These are phyloP conservation scores for Neodiprion lecontei DNA, from an alignment of 1,140 invertebrate species.

Conservation along the genomic window DNA sequence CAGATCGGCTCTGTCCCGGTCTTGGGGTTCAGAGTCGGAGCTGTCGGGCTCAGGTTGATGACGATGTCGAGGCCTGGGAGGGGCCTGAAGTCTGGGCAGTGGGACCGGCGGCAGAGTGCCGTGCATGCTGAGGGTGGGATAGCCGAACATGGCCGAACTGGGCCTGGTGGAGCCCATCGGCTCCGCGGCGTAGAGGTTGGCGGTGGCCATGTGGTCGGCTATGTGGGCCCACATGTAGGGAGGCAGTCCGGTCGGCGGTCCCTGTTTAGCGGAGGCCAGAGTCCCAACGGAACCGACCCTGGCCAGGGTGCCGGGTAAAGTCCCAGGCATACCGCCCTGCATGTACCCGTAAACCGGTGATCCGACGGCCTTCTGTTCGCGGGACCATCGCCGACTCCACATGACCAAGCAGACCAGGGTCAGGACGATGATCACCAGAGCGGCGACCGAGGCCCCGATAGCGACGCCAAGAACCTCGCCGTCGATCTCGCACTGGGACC, in stretches of 20 bases:
- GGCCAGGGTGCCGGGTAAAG: conserved; percentile 51
- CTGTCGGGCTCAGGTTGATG: conserved; percentile 57
- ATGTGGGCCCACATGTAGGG: conserved; percentile 79
- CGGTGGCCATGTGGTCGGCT: conserved; percentile 81
- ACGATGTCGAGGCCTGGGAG: conserved; percentile 47
- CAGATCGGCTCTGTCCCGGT: conserved; percentile 77
- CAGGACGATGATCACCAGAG: conserved; percentile 85
- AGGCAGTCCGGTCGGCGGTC: conserved; percentile 53
- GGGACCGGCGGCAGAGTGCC: conserved; percentile 76
- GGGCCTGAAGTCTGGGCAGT: conserved; percentile 67
- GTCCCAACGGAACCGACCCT: conserved; percentile 61
- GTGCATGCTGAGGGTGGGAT: conserved; percentile 70
- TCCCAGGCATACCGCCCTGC: conserved; percentile 68
- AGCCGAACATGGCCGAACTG: conserved; percentile 82
- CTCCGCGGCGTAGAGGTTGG: conserved; percentile 81
- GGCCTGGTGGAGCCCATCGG: conserved; percentile 75
- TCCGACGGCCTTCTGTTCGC: conserved; percentile 82
- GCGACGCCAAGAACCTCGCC: conserved; percentile 90
- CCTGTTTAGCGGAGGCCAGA: conserved; percentile 65
- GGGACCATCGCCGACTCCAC: conserved; percentile 90
- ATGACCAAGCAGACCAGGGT: conserved; percentile 87
- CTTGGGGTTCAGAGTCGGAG: conserved; percentile 67
- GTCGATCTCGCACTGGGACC: conserved; percentile 86
- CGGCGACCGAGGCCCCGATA: conserved; percentile 86
- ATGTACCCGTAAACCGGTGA: conserved; percentile 86